These are phyloP conservation scores for Drosophila littoralis DNA, from an alignment of 1,140 invertebrate species.

Conservation along the genomic window DNA sequence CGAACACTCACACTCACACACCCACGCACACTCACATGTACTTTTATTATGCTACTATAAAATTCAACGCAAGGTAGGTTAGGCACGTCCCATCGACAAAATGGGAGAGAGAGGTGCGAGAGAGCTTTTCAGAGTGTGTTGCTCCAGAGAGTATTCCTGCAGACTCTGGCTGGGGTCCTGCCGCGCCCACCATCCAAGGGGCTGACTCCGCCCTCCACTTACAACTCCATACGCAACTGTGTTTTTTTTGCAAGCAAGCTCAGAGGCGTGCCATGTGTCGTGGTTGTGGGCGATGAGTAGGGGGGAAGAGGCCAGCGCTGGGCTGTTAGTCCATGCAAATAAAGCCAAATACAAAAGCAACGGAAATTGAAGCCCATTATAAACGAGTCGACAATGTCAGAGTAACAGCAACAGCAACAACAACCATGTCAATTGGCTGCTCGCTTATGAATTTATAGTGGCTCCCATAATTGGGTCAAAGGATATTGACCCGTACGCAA, in stretches of 20 bases:
- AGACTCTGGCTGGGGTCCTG: constrained; percentile 30
- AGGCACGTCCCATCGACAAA: constrained; percentile 61
- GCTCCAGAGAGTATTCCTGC: constrained; percentile 49
- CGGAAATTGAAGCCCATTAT: constrained; percentile 77
- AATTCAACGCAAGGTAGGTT: constrained; percentile 80
- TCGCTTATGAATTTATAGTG: constrained; percentile 61
- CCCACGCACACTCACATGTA: constrained; percentile 6
- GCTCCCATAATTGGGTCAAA: constrained; percentile 80
- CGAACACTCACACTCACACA: constrained; percentile 1
- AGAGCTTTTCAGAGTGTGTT: constrained; percentile 7
- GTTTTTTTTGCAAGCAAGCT: constrained; percentile 63
- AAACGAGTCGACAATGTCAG: constrained; percentile 55
- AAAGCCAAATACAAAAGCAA: constrained; percentile 44
- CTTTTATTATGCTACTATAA: constrained; percentile 71
- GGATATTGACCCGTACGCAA: constrained; percentile 74
- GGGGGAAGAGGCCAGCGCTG: constrained; percentile 6
- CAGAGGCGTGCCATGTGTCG: constrained; percentile 57
- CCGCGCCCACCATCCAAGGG: constrained; percentile 69
- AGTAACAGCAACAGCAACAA: constrained; percentile 44
- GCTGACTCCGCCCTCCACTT: constrained; percentile 13
- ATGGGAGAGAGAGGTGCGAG: constrained; percentile 7
- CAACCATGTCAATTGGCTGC: constrained; percentile 57
- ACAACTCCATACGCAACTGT: constrained; percentile 24
- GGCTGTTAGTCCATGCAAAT: constrained; percentile 60
- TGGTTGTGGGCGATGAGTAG: background rate